Evolutionary conservation across 2,113 vertebrate genomes (phyloP).

Genomic region (Andinoacara biseriatus): DNA sequence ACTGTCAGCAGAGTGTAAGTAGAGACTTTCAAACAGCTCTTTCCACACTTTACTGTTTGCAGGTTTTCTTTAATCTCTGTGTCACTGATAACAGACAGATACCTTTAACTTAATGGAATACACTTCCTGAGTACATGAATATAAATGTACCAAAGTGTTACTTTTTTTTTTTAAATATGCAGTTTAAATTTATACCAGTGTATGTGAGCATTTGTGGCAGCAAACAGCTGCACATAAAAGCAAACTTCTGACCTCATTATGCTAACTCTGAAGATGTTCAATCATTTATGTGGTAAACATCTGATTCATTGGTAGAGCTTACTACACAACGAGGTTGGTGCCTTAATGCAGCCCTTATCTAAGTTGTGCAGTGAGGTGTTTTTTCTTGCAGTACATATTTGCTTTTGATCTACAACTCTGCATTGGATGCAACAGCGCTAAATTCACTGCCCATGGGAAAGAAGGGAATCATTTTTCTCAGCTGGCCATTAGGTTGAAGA

Average conservation of each 20-base stretch:
- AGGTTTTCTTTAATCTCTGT: neutral
- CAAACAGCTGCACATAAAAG: conserved; percentile 4
- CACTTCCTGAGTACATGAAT: neutral
- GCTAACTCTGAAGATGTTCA: neutral
- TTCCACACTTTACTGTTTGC: neutral
- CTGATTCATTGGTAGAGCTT: neutral
- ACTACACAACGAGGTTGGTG: neutral
- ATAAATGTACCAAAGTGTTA: neutral
- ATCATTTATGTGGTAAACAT: conserved; percentile 7
- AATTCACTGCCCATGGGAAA: conserved; percentile 34
- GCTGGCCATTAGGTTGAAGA: conserved; percentile 41
- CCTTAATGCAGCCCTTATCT: conserved; percentile 7
- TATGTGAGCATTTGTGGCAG: neutral
- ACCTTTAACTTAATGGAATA: neutral
- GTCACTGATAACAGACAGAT: neutral
- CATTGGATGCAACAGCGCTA: conserved; percentile 19
- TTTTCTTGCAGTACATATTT: conserved; percentile 16
- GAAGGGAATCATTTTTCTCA: conserved; percentile 44
- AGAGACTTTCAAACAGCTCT: neutral
- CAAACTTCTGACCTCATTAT: conserved; percentile 1
- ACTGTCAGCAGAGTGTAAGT: neutral
- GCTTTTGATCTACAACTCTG: neutral
- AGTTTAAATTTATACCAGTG: neutral
- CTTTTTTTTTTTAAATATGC: neutral
- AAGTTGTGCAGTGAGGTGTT: conserved; percentile 4